Evolutionary conservation across 2,113 vertebrate species (phyloP).

Genomic region (Cinclus cinclus): DNA sequence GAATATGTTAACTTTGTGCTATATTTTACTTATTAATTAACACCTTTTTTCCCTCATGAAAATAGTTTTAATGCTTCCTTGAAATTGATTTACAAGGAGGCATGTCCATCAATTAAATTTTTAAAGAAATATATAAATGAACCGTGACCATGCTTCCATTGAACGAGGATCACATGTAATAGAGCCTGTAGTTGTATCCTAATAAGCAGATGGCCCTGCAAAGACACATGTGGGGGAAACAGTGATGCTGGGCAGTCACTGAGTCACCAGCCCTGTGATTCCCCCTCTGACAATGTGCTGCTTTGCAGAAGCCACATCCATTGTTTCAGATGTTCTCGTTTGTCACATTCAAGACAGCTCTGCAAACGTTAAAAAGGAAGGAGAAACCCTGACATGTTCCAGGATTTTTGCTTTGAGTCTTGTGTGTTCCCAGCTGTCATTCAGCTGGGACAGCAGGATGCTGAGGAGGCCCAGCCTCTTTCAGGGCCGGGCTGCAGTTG

Average conservation of each 20-base stretch:
- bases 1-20: neutral
- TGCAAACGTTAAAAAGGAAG: neutral
- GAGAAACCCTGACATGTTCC: neutral
- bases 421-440: fast-evolving
- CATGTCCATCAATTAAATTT: neutral
- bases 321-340: neutral
- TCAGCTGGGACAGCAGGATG: fast-evolving
- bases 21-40: neutral
- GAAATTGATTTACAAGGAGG: neutral
- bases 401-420: neutral
- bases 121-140: neutral
- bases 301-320: neutral
- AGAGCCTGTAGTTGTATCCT: neutral
- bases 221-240: neutral
- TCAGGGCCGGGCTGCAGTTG: neutral
- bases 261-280: neutral
- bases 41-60: fast-evolving
- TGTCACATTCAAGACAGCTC: neutral
- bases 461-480: neutral
- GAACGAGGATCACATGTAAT: neutral
- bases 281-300: neutral
- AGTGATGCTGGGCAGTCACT: neutral
- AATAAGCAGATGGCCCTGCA: neutral
- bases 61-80: neutral
- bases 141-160: neutral